phyloP scores from a whole-genome alignment of 2,113 vertebrate genomes.

The Uropsilus gracilis region DNA sequence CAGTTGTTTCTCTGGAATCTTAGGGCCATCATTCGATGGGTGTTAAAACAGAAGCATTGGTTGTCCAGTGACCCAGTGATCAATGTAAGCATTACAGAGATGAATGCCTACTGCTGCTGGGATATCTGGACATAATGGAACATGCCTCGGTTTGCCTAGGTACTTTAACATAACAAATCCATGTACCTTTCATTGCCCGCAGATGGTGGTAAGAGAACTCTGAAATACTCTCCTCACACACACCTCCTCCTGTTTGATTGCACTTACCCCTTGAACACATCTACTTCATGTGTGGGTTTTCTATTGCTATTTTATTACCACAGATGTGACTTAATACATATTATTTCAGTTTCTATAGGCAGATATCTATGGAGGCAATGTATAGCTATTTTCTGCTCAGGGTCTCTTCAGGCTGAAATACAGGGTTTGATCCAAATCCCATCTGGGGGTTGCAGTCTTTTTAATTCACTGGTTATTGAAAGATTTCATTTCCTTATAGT shows the following conservation, averaged over 20 bases:
- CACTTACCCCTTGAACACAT: neutral
- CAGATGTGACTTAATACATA: neutral
- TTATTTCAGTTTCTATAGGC: neutral
- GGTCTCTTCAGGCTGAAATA: neutral
- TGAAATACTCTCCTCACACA: conserved; percentile 9
- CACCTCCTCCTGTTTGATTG: neutral
- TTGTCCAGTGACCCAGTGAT: neutral
- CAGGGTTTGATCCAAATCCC: neutral
- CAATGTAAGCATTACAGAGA: neutral
- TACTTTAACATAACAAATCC: neutral
- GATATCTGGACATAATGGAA: neutral
- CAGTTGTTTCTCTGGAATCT: neutral
- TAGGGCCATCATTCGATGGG: neutral
- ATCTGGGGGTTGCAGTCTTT: neutral
- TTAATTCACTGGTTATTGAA: neutral
- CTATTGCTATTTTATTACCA: neutral
- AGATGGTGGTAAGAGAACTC: conserved; percentile 15
- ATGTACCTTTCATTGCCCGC: neutral
- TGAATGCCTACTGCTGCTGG: neutral
- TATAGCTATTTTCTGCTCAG: neutral
- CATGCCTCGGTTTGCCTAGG: neutral
- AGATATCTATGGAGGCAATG: neutral
- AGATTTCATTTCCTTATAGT: conserved; percentile 21
- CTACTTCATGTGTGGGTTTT: neutral
- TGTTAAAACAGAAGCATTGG: neutral